These are phyloP conservation scores for Mesitornis unicolor DNA, from an alignment of 2,113 vertebrate genomes.

Conservation along the genomic window DNA sequence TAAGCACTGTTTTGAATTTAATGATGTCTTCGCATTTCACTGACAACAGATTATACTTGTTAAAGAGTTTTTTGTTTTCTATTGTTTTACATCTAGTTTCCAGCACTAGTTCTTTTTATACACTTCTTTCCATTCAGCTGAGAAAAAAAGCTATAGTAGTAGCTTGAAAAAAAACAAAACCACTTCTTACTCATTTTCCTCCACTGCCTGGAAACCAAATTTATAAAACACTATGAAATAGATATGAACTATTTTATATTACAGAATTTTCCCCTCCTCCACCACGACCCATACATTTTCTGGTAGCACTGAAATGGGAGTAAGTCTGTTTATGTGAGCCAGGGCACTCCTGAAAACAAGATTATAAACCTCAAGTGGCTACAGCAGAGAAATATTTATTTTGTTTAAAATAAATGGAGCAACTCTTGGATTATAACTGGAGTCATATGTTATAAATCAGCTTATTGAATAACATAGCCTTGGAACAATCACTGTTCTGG, in stretches of 20 bases:
- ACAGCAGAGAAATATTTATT: slow-evolving; percentile 56
- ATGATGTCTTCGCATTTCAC: slow-evolving; percentile 15
- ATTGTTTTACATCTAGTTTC: slow-evolving; percentile 31
- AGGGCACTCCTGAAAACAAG: slow-evolving; percentile 43
- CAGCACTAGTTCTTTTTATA: neutral
- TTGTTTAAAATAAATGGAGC: slow-evolving; percentile 63
- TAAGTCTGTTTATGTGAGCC: slow-evolving; percentile 25
- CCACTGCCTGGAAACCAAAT: slow-evolving; percentile 24
- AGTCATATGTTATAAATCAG: slow-evolving; percentile 63
- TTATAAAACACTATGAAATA: slow-evolving; percentile 36
- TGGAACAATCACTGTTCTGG: slow-evolving; percentile 35
- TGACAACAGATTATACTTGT: slow-evolving; percentile 24
- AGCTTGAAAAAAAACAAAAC: neutral
- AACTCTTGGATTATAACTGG: slow-evolving; percentile 49
- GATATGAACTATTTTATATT: slow-evolving; percentile 50
- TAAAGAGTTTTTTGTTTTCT: slow-evolving; percentile 16
- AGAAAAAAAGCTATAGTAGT: neutral
- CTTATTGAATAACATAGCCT: slow-evolving; percentile 33
- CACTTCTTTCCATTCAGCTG: neutral
- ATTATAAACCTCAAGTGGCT: slow-evolving; percentile 60
- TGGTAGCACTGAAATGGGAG: neutral
- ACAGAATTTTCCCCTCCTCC: neutral
- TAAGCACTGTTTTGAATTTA: neutral
- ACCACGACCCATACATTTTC: neutral
- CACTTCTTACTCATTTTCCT: slow-evolving; percentile 21